A percentile compares a stretch with the other conserved stretches of the same genome.
Conservation (phyloP, 2,113 vertebrate species). For the Etia nguti region DNA sequence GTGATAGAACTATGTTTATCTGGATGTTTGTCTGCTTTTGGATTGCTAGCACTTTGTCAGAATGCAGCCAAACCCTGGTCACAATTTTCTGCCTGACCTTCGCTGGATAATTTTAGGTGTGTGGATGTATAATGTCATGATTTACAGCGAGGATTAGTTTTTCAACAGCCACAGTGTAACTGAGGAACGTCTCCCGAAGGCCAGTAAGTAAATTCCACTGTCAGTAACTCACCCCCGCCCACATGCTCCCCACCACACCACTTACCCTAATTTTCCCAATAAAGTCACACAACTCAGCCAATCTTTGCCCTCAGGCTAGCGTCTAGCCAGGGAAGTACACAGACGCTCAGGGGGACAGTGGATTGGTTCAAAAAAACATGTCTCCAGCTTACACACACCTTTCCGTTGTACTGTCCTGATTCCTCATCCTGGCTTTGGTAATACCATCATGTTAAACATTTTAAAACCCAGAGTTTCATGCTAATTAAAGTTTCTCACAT, state of each 20-base stretch:
- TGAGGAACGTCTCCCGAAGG: constrained; percentile 49
- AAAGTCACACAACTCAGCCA: constrained; percentile 44
- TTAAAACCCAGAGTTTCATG: not conserved
- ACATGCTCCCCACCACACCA: constrained; percentile 39
- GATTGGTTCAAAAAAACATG: not conserved
- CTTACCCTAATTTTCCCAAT: constrained; percentile 56
- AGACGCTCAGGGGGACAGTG: not conserved
- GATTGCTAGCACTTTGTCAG: constrained; percentile 52
- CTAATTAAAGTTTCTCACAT: not conserved
- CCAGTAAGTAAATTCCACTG: constrained; percentile 53
- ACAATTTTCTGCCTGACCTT: constrained; percentile 61
- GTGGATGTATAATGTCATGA: constrained; percentile 64
- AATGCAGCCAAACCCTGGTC: constrained; percentile 54
- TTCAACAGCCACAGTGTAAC: constrained; percentile 60
- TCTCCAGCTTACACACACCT: not conserved
- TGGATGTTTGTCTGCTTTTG: constrained; percentile 55
- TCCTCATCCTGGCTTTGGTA: not conserved
- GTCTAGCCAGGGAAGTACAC: not conserved
- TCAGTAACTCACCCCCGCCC: constrained; percentile 39
- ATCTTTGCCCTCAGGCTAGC: constrained; percentile 7
- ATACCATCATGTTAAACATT: not conserved
- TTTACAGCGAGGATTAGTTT: constrained; percentile 66
- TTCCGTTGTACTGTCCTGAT: not conserved
- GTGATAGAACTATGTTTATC: constrained; percentile 58
- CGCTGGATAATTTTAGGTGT: constrained; percentile 58